Evolutionary conservation across 2,888 invertebrate species (phyloP).

Genomic region (Drosophila parthenogenetica): DNA sequence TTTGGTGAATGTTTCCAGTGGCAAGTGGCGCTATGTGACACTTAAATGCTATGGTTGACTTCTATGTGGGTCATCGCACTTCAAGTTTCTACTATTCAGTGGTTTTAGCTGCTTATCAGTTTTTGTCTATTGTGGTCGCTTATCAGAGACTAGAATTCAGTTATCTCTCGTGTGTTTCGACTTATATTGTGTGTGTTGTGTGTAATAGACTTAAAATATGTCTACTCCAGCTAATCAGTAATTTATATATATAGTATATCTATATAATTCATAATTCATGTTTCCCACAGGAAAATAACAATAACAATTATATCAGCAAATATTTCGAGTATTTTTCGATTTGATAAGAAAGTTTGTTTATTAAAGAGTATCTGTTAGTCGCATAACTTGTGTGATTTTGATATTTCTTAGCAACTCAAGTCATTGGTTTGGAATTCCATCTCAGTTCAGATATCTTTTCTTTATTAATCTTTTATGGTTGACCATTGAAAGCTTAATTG

Average conservation of each 20-base stretch:
- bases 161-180: constrained; percentile 1
- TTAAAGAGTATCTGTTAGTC: not conserved
- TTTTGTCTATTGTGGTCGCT: constrained; percentile 4
- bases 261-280: not conserved
- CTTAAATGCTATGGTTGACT: not conserved
- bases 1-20: constrained; percentile 1
- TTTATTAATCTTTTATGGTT: not conserved
- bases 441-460: not conserved
- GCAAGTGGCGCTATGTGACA: not conserved
- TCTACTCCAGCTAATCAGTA: not conserved
- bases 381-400: too few relatives aligned
- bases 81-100: not conserved
- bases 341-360: not conserved
- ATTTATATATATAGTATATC: not conserved
- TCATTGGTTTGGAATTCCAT: not conserved
- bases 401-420: too few relatives aligned
- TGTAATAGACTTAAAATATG: not conserved
- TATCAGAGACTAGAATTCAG: not conserved
- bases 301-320: constrained; percentile 3
- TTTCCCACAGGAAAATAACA: not conserved
- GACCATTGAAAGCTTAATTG: not conserved
- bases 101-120: constrained; percentile 23
- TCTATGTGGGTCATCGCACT: constrained; percentile 4
- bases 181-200: not conserved
- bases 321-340: not conserved